phyloP scores from a whole-genome alignment of 64 coral and sea anemone genomes.

The Montipora foliosa region DNA sequence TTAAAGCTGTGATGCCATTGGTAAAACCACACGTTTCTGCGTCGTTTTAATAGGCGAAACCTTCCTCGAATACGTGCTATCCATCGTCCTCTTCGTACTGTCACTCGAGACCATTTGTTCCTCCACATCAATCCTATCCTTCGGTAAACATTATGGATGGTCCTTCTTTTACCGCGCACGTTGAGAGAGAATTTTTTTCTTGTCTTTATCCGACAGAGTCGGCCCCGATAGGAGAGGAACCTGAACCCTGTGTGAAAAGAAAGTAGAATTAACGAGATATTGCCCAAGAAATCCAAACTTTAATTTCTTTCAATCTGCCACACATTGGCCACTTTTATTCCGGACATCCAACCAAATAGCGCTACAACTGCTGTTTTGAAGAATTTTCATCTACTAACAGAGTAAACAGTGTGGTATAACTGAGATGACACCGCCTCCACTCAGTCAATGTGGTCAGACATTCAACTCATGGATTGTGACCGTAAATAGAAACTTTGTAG shows the following conservation, averaged over 20 bases:
- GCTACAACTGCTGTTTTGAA: too few relatives aligned
- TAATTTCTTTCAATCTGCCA: too few relatives aligned
- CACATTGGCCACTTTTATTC: too few relatives aligned
- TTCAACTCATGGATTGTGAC: accelerated
- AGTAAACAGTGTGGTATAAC: too few relatives aligned
- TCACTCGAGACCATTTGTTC: neutral
- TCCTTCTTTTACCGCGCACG: neutral
- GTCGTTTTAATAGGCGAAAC: neutral
- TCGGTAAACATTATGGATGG: neutral
- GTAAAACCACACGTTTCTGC: neutral
- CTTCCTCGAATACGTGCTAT: neutral
- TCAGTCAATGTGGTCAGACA: too few relatives aligned
- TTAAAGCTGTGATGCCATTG: too few relatives aligned
- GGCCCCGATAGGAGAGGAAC: neutral
- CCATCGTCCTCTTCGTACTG: neutral
- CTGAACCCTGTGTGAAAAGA: neutral
- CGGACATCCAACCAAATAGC: too few relatives aligned
- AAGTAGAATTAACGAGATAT: too few relatives aligned
- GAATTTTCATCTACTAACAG: too few relatives aligned
- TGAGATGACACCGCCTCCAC: too few relatives aligned
- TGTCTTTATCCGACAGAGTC: neutral
- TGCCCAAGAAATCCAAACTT: too few relatives aligned
- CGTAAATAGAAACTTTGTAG: too few relatives aligned
- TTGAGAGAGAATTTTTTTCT: neutral
- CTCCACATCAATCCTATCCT: neutral